Evolutionary conservation across 2,113 vertebrate species (phyloP).

Genomic region (Phoenicopterus ruber): DNA sequence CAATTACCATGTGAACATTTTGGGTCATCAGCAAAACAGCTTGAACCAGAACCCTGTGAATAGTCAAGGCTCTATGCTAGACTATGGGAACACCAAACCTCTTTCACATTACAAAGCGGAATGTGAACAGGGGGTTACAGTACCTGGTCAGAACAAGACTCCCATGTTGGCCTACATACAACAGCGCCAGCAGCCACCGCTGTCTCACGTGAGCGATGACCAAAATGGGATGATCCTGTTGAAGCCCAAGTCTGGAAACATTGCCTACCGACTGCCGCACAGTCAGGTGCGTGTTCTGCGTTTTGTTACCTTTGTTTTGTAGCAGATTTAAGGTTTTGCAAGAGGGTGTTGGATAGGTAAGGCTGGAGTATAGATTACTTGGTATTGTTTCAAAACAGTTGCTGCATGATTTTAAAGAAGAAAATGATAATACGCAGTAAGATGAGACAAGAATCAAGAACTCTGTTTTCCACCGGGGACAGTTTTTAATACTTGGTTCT

Average conservation of each 20-base stretch:
- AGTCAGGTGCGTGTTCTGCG: slow-evolving; percentile 77
- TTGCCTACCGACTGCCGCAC: slow-evolving; percentile 80
- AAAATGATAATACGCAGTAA: background rate
- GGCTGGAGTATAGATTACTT: background rate
- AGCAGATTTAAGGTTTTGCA: background rate
- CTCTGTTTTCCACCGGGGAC: background rate
- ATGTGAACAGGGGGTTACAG: slow-evolving; percentile 71
- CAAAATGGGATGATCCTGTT: slow-evolving; percentile 77
- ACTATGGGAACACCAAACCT: slow-evolving; percentile 93
- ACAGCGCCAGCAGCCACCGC: slow-evolving; percentile 76
- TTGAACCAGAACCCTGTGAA: slow-evolving; percentile 76
- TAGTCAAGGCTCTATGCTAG: slow-evolving; percentile 77
- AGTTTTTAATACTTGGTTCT: background rate
- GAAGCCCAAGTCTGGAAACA: slow-evolving; percentile 83
- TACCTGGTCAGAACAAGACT: slow-evolving; percentile 80
- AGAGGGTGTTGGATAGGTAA: background rate
- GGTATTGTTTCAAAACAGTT: background rate
- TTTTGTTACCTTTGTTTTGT: background rate
- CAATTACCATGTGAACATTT: slow-evolving; percentile 82
- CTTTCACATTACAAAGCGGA: slow-evolving; percentile 91
- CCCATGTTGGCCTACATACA: slow-evolving; percentile 80
- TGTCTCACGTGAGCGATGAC: slow-evolving; percentile 71
- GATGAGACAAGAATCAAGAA: background rate
- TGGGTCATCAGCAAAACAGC: slow-evolving; percentile 78
- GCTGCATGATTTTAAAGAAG: background rate